phyloP scores from a whole-genome alignment of 2,113 vertebrate genomes.

The Arothron firmamentum region DNA sequence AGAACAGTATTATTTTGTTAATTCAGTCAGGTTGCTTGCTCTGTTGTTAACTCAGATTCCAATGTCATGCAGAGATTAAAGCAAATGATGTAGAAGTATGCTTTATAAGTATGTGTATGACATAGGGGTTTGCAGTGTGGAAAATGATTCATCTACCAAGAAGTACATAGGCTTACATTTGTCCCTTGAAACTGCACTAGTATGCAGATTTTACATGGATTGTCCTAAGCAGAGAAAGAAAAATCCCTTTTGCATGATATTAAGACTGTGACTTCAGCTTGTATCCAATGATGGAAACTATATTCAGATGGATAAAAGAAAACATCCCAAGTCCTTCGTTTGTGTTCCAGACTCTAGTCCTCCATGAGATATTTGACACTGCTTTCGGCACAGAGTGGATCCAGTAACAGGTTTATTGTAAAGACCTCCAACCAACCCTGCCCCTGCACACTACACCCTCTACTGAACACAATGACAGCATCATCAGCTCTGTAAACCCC shows the following conservation, averaged over 20 bases:
- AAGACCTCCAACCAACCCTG: slow-evolving; percentile 54
- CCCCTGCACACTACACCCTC: slow-evolving; percentile 43
- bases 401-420: slow-evolving; percentile 50
- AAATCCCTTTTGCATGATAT: slow-evolving; percentile 36
- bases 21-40: slow-evolving; percentile 78
- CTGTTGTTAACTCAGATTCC: slow-evolving; percentile 72
- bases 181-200: slow-evolving; percentile 39
- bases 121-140: slow-evolving; percentile 44
- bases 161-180: slow-evolving; percentile 29
- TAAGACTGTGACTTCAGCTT: slow-evolving; percentile 36
- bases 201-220: slow-evolving; percentile 62
- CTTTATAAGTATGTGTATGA: slow-evolving; percentile 79
- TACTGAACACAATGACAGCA: slow-evolving; percentile 28
- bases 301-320: slow-evolving; percentile 44
- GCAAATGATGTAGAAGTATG: slow-evolving; percentile 77
- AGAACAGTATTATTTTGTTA: slow-evolving; percentile 82
- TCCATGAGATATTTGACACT: slow-evolving; percentile 36
- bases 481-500: slow-evolving; percentile 26
- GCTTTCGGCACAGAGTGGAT: slow-evolving; percentile 47
- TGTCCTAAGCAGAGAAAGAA: slow-evolving; percentile 29
- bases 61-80: slow-evolving; percentile 73
- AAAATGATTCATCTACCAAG: slow-evolving; percentile 28
- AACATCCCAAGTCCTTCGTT: slow-evolving; percentile 37
- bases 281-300: slow-evolving; percentile 32
- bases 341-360: slow-evolving; percentile 27